phyloP scores from a whole-genome alignment of 2,113 vertebrate genomes.

The Canis aureus region DNA sequence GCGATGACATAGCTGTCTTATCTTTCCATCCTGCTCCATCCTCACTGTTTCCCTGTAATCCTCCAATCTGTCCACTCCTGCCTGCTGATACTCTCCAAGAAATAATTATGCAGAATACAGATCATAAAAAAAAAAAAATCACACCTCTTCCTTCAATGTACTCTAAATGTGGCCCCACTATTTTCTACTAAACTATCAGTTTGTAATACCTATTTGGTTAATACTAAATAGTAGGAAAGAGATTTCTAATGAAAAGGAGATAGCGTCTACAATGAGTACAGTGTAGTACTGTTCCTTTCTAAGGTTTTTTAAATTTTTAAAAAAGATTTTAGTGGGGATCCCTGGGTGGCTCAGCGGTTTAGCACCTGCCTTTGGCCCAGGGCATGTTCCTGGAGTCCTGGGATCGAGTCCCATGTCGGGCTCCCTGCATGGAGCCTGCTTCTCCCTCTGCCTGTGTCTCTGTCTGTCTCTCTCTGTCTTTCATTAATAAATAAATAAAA shows the following conservation, averaged over 20 bases:
- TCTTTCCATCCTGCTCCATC: background rate
- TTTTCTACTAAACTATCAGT: background rate
- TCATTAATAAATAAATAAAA: too few species aligned
- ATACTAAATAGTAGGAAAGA: conserved; percentile 19
- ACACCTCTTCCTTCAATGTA: background rate
- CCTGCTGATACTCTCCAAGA: background rate
- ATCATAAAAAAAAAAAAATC: background rate
- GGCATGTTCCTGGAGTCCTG: too few species aligned
- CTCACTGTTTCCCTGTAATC: background rate
- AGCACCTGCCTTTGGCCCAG: too few species aligned
- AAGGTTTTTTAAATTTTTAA: too few species aligned
- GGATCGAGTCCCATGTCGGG: too few species aligned
- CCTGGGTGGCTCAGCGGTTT: too few species aligned
- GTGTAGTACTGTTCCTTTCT: too few species aligned
- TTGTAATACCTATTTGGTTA: background rate
- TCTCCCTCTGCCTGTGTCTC: too few species aligned
- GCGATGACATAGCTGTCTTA: background rate
- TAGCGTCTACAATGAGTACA: background rate
- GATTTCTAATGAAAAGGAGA: background rate
- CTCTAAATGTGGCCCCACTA: background rate
- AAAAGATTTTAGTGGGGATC: too few species aligned
- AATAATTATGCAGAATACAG: background rate
- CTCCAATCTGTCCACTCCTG: background rate
- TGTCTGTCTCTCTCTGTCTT: too few species aligned
- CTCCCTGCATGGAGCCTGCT: too few species aligned